Evolutionary conservation across 1,140 invertebrate genomes (phyloP).

Genomic region (Dendrolimus kikuchii): DNA sequence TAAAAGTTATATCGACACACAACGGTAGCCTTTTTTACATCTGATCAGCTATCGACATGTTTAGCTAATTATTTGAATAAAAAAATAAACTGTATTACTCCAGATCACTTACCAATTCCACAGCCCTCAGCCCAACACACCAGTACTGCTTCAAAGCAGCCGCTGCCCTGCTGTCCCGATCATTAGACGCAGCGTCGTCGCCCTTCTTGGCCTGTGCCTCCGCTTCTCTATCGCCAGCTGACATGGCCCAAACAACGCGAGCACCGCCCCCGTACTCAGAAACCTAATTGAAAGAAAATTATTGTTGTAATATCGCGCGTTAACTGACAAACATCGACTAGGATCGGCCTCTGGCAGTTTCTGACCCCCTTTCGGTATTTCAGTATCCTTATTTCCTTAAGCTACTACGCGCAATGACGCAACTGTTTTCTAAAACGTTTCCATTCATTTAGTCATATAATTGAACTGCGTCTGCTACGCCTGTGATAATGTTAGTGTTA

Average conservation of each 20-base stretch:
- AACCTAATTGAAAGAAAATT: conserved; percentile 25
- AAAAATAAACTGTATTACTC: background rate
- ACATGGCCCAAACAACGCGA: conserved; percentile 60
- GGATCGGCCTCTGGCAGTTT: too few relatives aligned
- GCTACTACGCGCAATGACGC: too few relatives aligned
- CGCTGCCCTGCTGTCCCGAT: conserved; percentile 43
- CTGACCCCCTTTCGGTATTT: too few relatives aligned
- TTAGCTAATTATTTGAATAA: background rate
- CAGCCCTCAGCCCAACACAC: conserved; percentile 43
- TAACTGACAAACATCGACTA: too few relatives aligned
- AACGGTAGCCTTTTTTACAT: too few relatives aligned
- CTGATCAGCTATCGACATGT: background rate
- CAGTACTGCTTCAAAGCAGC: conserved; percentile 53
- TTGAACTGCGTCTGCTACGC: too few relatives aligned
- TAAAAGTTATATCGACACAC: too few relatives aligned
- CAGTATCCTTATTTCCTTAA: too few relatives aligned
- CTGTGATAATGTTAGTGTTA: too few relatives aligned
- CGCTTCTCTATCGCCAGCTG: conserved; percentile 54
- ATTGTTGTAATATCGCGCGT: background rate
- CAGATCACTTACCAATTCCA: conserved; percentile 45
- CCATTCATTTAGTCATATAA: too few relatives aligned
- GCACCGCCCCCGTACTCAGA: conserved; percentile 57
- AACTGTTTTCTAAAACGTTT: too few relatives aligned
- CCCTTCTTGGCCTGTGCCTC: conserved; percentile 62
- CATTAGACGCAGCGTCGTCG: conserved; percentile 37